Conservation (phyloP, 2,113 vertebrate species). For the Sylvietta virens region DNA sequence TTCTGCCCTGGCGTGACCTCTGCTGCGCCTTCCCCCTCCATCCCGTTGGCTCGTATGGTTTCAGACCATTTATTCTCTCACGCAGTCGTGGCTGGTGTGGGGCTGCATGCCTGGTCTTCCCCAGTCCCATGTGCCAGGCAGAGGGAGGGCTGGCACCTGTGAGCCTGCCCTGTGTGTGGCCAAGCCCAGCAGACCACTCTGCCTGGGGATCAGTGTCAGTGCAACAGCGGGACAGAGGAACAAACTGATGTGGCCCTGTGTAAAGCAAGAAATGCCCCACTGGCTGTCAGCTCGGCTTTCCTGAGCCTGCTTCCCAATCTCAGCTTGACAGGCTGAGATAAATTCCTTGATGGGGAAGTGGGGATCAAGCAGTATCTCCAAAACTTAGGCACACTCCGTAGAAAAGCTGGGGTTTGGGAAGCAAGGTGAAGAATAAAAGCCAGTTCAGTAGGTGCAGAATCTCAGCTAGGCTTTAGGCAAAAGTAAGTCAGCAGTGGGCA, state of each 20-base stretch:
- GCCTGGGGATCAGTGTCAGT: neutral
- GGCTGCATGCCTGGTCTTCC: neutral
- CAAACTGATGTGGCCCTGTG: neutral
- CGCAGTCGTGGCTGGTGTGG: neutral
- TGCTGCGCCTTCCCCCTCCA: neutral
- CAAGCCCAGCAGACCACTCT: neutral
- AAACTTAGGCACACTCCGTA: fast-evolving
- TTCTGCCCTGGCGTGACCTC: neutral
- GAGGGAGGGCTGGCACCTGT: neutral
- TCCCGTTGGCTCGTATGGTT: fast-evolving
- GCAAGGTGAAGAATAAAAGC: neutral
- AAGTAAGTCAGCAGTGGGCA: neutral
- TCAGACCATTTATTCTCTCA: neutral
- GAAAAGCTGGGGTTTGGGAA: neutral
- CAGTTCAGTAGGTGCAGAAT: neutral
- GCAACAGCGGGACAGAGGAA: neutral
- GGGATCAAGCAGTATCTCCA: fast-evolving
- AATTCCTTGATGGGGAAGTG: neutral
- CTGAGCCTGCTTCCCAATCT: neutral
- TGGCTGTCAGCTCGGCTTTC: neutral
- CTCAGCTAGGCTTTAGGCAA: neutral
- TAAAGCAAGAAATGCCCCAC: neutral
- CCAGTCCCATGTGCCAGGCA: neutral
- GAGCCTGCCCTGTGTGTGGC: neutral
- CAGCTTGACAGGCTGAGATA: neutral